Base-by-base conservation (phyloP, 2,797 vertebrate species). In the Enteromius fasciolatus region DNA sequence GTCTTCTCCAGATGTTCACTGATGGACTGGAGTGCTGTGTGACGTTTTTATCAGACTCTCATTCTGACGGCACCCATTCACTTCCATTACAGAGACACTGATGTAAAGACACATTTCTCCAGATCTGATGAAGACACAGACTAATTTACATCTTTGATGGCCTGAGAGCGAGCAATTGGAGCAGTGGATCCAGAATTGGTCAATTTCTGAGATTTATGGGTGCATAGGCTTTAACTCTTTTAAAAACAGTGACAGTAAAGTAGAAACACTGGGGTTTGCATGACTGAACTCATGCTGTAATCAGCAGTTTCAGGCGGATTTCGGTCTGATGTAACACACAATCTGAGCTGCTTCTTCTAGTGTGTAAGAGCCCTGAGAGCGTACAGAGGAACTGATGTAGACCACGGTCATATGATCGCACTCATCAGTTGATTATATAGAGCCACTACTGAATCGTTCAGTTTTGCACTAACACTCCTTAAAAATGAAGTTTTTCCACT, bases 271-370 rank as follows among this genome's bases (percentile, higher is more conserved):
- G 52, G 52, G 52, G 52, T 15, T 28, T 61, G 25, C 25, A 0
- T 8, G 25, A 63, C 61, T 63, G 17, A 63, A 63, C 15, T 31
- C 15, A 3, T 63, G 52, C 25, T 15, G 3, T 14, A 28, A 17
- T 10, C 33, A 64, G 23, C 12, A 28, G 4, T 59, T 41, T 69
- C 11, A 23, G 15, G 44, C 39, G 4, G 44, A 72, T 5, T 12
- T 0, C 5, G 12, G n/a, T 14, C 15, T 23, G 6, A 25, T 23
- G n/a, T 1, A 1, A 11, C 0, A 14, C n/a, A 14, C 17, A 0
- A 1, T 20, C 17, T 36, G 39, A 28, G 59, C 25, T 15, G 5
- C 23, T 61, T 28, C 63, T 66, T 39, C 33, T 39, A 5, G 20
- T 75, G 72, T 57, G 50, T 75, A 3, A 0, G 20, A 59, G n/a